Conservation (phyloP, 2,113 vertebrate species). For the Strix aluco region DNA sequence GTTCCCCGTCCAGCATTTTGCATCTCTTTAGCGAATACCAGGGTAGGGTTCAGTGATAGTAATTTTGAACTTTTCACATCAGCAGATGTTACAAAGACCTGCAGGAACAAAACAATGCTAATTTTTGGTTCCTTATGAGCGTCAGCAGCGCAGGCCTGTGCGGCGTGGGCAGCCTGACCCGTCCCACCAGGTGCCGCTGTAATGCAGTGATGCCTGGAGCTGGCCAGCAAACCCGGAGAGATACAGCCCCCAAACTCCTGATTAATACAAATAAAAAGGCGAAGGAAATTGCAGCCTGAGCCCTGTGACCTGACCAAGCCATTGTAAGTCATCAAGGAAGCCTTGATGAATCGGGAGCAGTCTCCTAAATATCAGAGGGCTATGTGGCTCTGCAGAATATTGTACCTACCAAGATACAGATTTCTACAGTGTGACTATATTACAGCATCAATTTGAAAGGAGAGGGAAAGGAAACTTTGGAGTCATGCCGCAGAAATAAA, state of each 20-base stretch:
- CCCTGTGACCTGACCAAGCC: slow-evolving; percentile 45
- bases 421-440: background rate
- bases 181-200: slow-evolving; percentile 48
- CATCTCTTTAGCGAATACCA: background rate
- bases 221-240: background rate
- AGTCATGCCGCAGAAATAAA: background rate
- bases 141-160: background rate
- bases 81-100: background rate
- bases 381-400: background rate
- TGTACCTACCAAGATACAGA: background rate
- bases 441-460: background rate
- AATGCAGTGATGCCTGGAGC: slow-evolving; percentile 11
- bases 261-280: slow-evolving; percentile 33
- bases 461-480: background rate
- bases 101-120: background rate
- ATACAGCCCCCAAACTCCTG: background rate
- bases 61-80: background rate
- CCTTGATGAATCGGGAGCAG: slow-evolving; percentile 21
- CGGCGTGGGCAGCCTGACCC: background rate
- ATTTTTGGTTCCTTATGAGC: background rate
- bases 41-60: background rate
- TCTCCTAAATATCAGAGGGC: slow-evolving; percentile 5
- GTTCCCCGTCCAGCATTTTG: background rate
- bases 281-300: slow-evolving; percentile 43
- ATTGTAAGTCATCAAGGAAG: background rate